These are phyloP conservation scores for Axinella damicornis DNA, from an alignment of 37 sponge, comb jelly and placozoan genomes.

Conservation along the genomic window DNA sequence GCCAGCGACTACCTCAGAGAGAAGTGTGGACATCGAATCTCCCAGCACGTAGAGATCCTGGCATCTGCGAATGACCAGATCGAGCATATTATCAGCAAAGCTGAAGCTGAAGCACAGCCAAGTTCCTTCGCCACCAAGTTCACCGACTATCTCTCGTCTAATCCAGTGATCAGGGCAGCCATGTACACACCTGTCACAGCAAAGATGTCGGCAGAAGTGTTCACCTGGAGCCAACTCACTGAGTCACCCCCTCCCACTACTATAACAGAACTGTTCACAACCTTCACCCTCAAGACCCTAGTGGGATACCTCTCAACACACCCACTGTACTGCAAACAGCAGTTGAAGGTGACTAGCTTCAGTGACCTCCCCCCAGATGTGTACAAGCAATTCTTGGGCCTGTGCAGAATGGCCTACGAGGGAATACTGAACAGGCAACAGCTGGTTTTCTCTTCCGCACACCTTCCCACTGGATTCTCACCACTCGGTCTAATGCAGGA, in stretches of 20 bases:
- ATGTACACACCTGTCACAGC: constrained; percentile 19
- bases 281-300: not conserved
- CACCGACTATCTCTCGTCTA: not conserved
- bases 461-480: not conserved
- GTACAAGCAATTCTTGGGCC: not conserved
- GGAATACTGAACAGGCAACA: not conserved
- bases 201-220: constrained; percentile 1
- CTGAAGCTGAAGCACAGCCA: too few species aligned
- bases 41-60: too few species aligned
- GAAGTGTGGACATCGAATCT: too few species aligned
- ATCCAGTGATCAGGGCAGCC: constrained; percentile 1
- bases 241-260: not conserved
- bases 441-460: not conserved
- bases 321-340: not conserved
- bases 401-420: constrained; percentile 7
- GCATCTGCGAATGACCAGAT: too few species aligned
- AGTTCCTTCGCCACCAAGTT: not conserved
- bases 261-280: constrained; percentile 11
- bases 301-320: not conserved
- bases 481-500: not conserved
- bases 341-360: not conserved
- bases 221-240: not conserved
- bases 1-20: too few species aligned
- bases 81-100: too few species aligned
- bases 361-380: not conserved